Percentiles rank a stretch among this genome's conserved stretches.
Conservation (phyloP, 2,797 vertebrate species). For the Smutsia gigantea region DNA sequence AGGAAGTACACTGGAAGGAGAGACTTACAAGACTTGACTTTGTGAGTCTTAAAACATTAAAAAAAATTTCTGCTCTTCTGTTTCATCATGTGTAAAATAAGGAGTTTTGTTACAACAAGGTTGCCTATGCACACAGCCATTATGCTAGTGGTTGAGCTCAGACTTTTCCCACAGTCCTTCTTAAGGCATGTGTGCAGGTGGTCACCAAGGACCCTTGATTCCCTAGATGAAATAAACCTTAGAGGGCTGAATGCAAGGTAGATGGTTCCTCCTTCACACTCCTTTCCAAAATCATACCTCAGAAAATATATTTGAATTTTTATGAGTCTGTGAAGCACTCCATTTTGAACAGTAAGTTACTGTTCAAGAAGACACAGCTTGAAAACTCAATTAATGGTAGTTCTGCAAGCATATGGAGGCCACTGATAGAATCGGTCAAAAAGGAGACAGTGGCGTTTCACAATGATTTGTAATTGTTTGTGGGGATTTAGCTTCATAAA, state of each 20-base stretch:
- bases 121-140: neutral
- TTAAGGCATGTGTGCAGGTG: neutral
- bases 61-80: neutral
- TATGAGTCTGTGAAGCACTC: neutral
- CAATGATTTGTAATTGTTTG: conserved; percentile 17
- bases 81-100: neutral
- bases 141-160: neutral
- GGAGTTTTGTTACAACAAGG: neutral
- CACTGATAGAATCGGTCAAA: neutral
- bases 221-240: neutral
- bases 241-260: neutral
- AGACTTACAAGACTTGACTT: neutral
- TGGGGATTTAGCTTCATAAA: neutral
- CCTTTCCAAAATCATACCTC: neutral
- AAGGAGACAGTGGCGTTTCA: neutral
- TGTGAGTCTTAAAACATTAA: neutral
- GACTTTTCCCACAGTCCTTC: neutral
- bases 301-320: neutral
- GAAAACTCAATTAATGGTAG: neutral
- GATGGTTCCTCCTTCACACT: neutral
- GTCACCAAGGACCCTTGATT: neutral
- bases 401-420: neutral
- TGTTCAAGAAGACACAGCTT: neutral
- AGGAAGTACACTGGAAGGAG: neutral
- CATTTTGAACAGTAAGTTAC: neutral